A percentile compares a stretch with the other conserved stretches of the same genome.
Conservation (phyloP, 2,797 vertebrate species). For the Alfaro cultratus region DNA sequence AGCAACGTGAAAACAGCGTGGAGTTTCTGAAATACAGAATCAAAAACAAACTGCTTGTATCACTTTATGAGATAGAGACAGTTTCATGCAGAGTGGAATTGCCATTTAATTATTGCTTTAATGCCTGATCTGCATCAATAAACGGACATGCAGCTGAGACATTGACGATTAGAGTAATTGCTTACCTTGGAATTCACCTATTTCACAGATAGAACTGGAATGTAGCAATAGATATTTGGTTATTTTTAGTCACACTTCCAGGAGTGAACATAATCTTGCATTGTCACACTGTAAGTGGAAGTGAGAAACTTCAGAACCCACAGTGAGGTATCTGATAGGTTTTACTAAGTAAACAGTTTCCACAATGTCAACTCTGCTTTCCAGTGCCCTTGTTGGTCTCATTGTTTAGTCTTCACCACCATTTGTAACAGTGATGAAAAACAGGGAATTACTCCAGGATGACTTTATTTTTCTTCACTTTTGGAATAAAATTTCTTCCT, state of each 20-base stretch:
- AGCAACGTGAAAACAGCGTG: not conserved
- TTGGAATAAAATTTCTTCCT: too few species aligned
- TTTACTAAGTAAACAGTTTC: too few species aligned
- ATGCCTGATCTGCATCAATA: not conserved
- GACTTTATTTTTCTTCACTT: too few species aligned
- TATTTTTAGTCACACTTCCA: slow-evolving; percentile 18
- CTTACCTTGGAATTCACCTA: slow-evolving; percentile 68
- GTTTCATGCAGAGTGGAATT: not conserved
- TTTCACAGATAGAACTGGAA: slow-evolving; percentile 40
- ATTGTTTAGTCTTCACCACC: too few species aligned
- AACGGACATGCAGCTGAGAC: not conserved
- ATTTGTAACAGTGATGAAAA: too few species aligned
- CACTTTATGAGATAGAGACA: not conserved
- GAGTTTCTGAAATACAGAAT: not conserved
- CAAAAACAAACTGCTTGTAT: not conserved
- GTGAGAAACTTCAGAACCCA: slow-evolving; percentile 33
- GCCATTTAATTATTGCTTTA: not conserved
- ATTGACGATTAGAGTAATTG: slow-evolving; percentile 2
- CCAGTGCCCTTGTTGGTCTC: too few species aligned
- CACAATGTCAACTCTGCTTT: too few species aligned
- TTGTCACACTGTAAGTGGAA: slow-evolving; percentile 36
- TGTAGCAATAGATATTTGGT: slow-evolving; percentile 9
- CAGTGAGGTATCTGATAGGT: slow-evolving; percentile 41
- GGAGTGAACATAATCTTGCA: slow-evolving; percentile 2
- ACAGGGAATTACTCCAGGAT: too few species aligned